phyloP scores from a whole-genome alignment of 1,140 invertebrate species.

The Drosophila watanabei region DNA sequence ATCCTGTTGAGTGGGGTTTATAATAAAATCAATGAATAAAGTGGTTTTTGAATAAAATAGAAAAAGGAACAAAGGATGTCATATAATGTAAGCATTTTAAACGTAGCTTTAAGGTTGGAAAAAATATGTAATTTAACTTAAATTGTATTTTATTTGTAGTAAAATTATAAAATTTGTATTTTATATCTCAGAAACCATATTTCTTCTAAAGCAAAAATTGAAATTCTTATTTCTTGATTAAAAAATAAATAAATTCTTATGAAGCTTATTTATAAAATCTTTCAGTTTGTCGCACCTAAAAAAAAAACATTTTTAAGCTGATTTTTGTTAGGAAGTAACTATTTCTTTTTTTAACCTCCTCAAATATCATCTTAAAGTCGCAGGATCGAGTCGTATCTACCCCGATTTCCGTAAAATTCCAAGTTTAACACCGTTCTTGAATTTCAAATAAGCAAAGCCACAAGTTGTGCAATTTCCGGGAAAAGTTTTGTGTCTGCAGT shows the following conservation, averaged over 20 bases:
- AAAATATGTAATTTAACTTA: background rate
- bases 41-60: background rate
- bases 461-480: slow-evolving; percentile 33
- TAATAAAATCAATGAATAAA: background rate
- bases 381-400: background rate
- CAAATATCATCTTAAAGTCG: background rate
- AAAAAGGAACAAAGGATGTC: background rate
- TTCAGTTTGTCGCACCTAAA: too few species aligned
- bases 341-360: background rate
- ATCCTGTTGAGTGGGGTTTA: background rate
- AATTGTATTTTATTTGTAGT: background rate
- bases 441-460: slow-evolving; percentile 41
- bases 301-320: too few species aligned
- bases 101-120: background rate
- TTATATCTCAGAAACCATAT: too few species aligned
- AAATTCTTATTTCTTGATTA: too few species aligned
- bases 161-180: background rate
- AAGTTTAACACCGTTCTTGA: slow-evolving; percentile 27
- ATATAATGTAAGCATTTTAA: background rate
- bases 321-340: background rate
- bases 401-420: background rate
- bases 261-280: too few species aligned
- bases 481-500: slow-evolving; percentile 31
- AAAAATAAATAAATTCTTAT: too few species aligned
- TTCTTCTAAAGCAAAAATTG: background rate